These are phyloP conservation scores for Neolamprologus hecqui DNA, from an alignment of 2,113 vertebrate species.

Conservation along the genomic window DNA sequence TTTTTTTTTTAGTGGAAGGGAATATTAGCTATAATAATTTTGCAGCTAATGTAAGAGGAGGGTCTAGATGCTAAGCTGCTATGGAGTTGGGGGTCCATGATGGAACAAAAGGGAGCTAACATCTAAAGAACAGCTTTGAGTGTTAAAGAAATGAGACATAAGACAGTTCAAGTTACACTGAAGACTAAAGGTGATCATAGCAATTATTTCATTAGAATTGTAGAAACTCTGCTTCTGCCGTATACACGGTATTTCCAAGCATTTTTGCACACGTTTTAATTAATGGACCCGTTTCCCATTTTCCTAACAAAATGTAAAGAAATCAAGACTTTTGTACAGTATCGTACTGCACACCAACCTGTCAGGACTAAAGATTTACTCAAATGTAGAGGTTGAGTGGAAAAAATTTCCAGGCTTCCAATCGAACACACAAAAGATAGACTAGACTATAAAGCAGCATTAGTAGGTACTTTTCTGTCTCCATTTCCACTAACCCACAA, in stretches of 20 bases:
- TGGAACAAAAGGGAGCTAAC: not conserved
- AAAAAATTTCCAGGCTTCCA: not conserved
- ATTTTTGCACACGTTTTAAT: not conserved
- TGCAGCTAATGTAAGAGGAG: not conserved
- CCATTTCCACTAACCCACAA: not conserved
- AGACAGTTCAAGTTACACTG: not conserved
- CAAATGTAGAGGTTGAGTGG: not conserved
- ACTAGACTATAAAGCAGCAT: not conserved
- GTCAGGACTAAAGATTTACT: not conserved
- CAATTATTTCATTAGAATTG: not conserved
- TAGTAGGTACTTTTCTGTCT: not conserved
- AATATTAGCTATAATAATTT: not conserved
- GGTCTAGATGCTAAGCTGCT: not conserved
- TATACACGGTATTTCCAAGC: not conserved
- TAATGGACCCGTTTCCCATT: not conserved
- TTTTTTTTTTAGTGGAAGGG: not conserved
- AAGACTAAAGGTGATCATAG: not conserved
- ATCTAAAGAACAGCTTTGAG: not conserved
- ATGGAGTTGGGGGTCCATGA: not conserved
- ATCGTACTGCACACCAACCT: not conserved
- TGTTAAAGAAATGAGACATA: not conserved
- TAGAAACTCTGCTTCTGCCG: not conserved
- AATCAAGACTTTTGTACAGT: not conserved
- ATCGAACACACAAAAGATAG: not conserved
- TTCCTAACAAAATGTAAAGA: not conserved